Conservation (phyloP, 2,797 vertebrate species). For the Lutjanus argentimaculatus region DNA sequence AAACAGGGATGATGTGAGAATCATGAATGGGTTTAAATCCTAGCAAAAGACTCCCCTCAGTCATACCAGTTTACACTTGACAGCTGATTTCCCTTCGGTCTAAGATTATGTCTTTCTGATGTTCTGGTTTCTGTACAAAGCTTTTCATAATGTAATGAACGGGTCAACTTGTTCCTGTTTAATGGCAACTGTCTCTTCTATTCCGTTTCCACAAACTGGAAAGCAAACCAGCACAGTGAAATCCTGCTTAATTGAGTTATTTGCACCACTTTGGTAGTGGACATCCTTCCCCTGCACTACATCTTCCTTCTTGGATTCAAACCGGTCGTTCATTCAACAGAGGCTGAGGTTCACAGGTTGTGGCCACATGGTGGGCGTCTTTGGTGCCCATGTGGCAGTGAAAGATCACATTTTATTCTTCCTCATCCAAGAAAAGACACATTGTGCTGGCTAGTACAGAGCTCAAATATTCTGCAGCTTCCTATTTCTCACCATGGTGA, state of each 20-base stretch:
- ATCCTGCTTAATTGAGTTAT: constrained; percentile 1
- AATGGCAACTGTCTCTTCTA: constrained; percentile 1
- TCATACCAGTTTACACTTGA: constrained; percentile 31
- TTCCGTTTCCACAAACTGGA: not conserved
- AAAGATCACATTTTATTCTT: constrained; percentile 59
- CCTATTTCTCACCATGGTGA: constrained; percentile 65
- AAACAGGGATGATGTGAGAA: constrained; percentile 21
- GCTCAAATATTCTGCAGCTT: constrained; percentile 37
- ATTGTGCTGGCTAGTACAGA: constrained; percentile 42
- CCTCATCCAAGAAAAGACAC: constrained; percentile 47
- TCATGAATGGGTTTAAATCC: constrained; percentile 24
- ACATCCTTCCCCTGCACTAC: constrained; percentile 1
- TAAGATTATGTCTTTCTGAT: constrained; percentile 35
- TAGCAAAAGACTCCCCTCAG: constrained; percentile 3
- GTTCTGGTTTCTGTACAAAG: constrained; percentile 25
- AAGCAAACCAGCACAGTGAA: constrained; percentile 9
- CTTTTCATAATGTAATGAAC: constrained; percentile 22
- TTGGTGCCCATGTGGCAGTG: constrained; percentile 29
- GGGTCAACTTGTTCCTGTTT: not conserved
- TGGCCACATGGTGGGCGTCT: constrained; percentile 45
- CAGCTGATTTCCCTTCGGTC: constrained; percentile 40
- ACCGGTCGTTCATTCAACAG: constrained; percentile 35
- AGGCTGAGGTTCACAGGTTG: constrained; percentile 44
- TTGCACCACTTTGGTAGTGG: not conserved
- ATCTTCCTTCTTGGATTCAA: constrained; percentile 21